Evolutionary conservation across 2,113 vertebrate species (phyloP).

Genomic region (Psilopogon haemacephalus): DNA sequence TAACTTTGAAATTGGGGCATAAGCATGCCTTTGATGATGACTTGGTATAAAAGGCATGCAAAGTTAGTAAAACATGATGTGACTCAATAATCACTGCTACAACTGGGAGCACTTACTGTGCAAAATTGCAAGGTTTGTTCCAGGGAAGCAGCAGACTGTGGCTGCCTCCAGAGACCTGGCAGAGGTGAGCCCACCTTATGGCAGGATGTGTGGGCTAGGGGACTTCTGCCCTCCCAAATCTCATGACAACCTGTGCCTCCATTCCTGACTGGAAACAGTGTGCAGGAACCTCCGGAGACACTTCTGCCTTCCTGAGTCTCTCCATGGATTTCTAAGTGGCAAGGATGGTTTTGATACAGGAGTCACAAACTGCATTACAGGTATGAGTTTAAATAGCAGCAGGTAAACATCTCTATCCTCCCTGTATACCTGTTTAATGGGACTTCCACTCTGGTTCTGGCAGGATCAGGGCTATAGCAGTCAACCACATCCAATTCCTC

Average conservation of each 20-base stretch:
- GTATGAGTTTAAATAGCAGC: background rate
- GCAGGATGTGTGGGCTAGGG: background rate
- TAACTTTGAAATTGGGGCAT: background rate
- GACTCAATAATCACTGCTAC: conserved; percentile 13
- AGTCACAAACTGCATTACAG: background rate
- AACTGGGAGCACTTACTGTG: conserved; percentile 24
- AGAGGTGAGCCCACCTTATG: background rate
- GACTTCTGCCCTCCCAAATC: background rate
- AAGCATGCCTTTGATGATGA: background rate
- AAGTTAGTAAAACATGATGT: background rate
- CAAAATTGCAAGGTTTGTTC: conserved; percentile 5
- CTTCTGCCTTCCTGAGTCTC: background rate
- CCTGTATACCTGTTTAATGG: background rate
- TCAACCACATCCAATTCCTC: background rate
- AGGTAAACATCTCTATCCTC: background rate
- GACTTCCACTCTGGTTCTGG: background rate
- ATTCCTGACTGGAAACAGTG: background rate
- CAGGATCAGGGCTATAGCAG: background rate
- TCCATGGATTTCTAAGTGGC: background rate
- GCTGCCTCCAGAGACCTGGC: background rate
- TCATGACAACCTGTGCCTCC: background rate
- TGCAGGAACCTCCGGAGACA: background rate
- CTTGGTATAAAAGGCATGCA: background rate
- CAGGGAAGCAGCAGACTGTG: background rate
- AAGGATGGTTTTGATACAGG: rapidly evolving